These are phyloP conservation scores for Drosophila hydei DNA, from an alignment of 1,140 invertebrate species.

Conservation along the genomic window DNA sequence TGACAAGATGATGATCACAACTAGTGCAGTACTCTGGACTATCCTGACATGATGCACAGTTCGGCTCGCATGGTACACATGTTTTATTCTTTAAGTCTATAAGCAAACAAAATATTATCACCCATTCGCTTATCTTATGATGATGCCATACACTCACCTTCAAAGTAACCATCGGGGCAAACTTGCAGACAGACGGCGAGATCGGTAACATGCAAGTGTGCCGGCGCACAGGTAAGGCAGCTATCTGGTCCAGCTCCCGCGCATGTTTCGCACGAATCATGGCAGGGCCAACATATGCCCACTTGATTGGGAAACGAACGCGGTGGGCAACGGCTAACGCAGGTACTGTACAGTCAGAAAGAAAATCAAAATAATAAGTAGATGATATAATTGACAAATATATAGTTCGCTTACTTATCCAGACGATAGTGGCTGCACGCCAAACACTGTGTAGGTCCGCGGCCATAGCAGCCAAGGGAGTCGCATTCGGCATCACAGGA, in stretches of 20 bases:
- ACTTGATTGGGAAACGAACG: constrained; percentile 91
- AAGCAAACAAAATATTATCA: neutral
- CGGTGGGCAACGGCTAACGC: constrained; percentile 91
- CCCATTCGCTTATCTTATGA: neutral
- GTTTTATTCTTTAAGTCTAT: constrained; percentile 85
- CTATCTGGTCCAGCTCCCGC: constrained; percentile 92
- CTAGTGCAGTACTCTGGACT: constrained; percentile 91
- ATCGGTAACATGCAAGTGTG: constrained; percentile 90
- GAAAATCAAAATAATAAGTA: neutral
- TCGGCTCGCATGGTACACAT: constrained; percentile 91
- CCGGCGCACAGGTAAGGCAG: constrained; percentile 91
- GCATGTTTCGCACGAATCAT: constrained; percentile 93
- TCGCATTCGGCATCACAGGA: constrained; percentile 93
- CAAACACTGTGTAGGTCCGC: constrained; percentile 91
- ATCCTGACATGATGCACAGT: constrained; percentile 92
- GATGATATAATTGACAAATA: neutral
- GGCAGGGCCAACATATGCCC: constrained; percentile 91
- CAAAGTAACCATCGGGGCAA: constrained; percentile 93
- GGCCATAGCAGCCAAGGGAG: constrained; percentile 91
- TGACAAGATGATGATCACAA: constrained; percentile 92
- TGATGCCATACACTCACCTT: constrained; percentile 86
- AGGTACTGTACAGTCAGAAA: constrained; percentile 85
- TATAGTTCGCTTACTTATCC: constrained; percentile 88
- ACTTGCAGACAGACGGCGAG: constrained; percentile 92
- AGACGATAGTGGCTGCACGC: constrained; percentile 91